Conservation (phyloP, 23 tunicate species). For the Ascidia mentula region DNA sequence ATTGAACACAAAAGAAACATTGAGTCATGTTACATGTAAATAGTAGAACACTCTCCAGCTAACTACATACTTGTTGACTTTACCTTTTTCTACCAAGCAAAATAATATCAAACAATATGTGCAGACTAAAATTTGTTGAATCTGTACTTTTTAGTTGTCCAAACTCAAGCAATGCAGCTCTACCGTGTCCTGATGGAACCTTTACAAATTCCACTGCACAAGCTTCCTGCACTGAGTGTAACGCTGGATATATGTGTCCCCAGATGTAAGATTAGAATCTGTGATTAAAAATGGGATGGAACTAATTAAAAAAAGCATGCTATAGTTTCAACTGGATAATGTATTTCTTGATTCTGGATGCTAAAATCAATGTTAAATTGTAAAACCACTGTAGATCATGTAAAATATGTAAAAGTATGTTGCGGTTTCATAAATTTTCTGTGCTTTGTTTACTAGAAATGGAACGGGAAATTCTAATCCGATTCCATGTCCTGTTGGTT, state of each 20-base stretch:
- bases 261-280: slow-evolving; percentile 18
- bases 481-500: neutral
- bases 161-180: slow-evolving; percentile 31
- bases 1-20: too few species aligned
- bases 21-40: too few species aligned
- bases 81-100: too few species aligned
- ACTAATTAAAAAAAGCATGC: too few species aligned
- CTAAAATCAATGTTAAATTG: neutral
- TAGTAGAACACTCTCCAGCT: too few species aligned
- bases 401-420: neutral
- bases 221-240: slow-evolving; percentile 23
- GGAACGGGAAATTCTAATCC: neutral
- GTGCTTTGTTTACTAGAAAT: too few species aligned
- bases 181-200: slow-evolving; percentile 49
- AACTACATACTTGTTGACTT: too few species aligned
- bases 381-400: neutral
- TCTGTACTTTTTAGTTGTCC: slow-evolving; percentile 53
- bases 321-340: too few species aligned
- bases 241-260: slow-evolving; percentile 35
- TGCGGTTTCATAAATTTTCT: neutral
- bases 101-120: too few species aligned
- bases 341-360: neutral
- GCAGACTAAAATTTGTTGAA: too few species aligned
- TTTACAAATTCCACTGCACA: slow-evolving; percentile 46
- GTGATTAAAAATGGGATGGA: neutral